Percentiles rank a stretch among this genome's conserved stretches.
phyloP scores from a whole-genome alignment of 2,888 invertebrate genomes.

The Amblyjoppa fuscipennis region DNA sequence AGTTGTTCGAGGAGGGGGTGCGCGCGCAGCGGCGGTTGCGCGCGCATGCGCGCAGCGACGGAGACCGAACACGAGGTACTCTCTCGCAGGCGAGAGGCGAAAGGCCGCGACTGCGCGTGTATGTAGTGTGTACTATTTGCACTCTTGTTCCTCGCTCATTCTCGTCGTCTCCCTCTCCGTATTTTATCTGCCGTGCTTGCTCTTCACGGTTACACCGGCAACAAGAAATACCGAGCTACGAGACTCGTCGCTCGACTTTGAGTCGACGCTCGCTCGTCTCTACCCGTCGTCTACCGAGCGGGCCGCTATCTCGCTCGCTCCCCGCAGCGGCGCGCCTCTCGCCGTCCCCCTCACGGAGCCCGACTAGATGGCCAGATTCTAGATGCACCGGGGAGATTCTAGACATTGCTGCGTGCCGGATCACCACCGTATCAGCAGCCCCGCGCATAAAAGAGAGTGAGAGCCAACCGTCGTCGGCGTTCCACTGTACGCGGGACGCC shows the following conservation, averaged over 20 bases:
- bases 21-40: constrained; percentile 52
- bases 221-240: constrained; percentile 65
- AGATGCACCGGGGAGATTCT: constrained; percentile 65
- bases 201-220: constrained; percentile 37
- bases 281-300: constrained; percentile 46
- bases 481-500: constrained; percentile 48
- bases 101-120: constrained; percentile 45
- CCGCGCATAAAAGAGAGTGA: constrained; percentile 27
- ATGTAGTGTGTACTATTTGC: constrained; percentile 47
- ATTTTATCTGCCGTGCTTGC: constrained; percentile 7
- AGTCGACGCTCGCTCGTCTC: constrained; percentile 49
- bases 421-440: constrained; percentile 24
- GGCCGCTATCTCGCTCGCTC: constrained; percentile 35
- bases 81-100: constrained; percentile 48
- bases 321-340: neutral
- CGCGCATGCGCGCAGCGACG: constrained; percentile 35
- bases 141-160: constrained; percentile 59
- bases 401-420: constrained; percentile 51
- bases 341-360: constrained; percentile 1
- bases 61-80: constrained; percentile 43
- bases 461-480: constrained; percentile 7
- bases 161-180: constrained; percentile 39
- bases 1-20: constrained; percentile 50
- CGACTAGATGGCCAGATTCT: constrained; percentile 64
- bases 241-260: constrained; percentile 67